phyloP scores from a whole-genome alignment of 2,797 vertebrate species.

The Tangara arthus region DNA sequence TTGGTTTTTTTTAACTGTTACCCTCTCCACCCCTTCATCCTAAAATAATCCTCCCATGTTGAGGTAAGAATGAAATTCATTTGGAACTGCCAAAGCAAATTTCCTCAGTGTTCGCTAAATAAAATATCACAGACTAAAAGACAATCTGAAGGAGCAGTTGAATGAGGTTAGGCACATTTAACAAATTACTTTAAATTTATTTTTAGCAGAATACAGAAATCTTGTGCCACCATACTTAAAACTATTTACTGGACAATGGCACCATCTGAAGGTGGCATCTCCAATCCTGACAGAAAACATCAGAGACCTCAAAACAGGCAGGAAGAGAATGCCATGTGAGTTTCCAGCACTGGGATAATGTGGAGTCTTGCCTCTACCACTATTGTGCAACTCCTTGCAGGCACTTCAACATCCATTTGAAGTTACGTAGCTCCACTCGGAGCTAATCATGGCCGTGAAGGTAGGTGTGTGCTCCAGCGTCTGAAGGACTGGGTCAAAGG shows the following conservation, averaged over 20 bases:
- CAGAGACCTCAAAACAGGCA: neutral
- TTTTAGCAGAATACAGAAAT: slow-evolving; percentile 32
- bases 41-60: neutral
- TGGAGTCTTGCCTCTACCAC: neutral
- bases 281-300: neutral
- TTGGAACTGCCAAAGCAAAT: neutral
- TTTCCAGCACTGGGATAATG: neutral
- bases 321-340: neutral
- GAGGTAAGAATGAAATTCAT: neutral
- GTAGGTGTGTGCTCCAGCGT: slow-evolving; percentile 37
- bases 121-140: neutral
- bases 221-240: slow-evolving; percentile 18
- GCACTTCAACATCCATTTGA: neutral
- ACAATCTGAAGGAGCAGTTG: neutral
- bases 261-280: slow-evolving; percentile 3
- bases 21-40: neutral
- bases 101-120: neutral
- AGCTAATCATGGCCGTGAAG: neutral
- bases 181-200: slow-evolving; percentile 40
- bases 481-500: slow-evolving; percentile 55
- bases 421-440: neutral
- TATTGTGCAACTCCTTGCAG: neutral
- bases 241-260: slow-evolving; percentile 15
- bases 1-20: neutral
- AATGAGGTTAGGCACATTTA: slow-evolving; percentile 1